Base-by-base conservation (phyloP, 2,797 vertebrate species). In the Bryconaethiops microstoma region DNA sequence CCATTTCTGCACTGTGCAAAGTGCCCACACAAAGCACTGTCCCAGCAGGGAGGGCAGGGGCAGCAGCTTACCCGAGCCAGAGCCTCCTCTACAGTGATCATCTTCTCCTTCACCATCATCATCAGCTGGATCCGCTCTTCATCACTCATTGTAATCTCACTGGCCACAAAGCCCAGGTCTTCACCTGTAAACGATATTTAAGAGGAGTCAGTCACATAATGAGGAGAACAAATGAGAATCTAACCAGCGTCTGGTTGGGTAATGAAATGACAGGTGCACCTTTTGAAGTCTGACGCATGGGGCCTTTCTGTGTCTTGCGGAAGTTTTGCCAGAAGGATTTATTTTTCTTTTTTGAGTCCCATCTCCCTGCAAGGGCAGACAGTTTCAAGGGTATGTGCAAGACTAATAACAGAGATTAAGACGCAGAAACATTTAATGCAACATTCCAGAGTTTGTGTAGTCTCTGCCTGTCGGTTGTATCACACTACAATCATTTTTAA, bases 31-130 rank as follows among this genome's bases (percentile, higher is more conserved):
- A 39, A 45, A 45, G 19, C 4, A 23, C n/a, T 48, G 23, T 52
- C 48, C 6, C 17, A 25, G 16, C 6, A 59, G 23, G 59, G 29
- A 76, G 1, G 1, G 23, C 40, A 74, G 59, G n/a, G 65, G 42
- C 17, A 40, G 35, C 21, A 52, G 86, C 95, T 86, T 95, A 99
- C 98, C 97, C 97, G 94, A 55, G 97, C 98, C 19, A 99, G 95
- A 0, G 98, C 98, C 90, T 99, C 98, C 83, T 99, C 98, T 6
- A 99, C 97, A 0, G 97, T 99, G 88, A 99, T 99, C 97, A 99
- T 99, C 94, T 98, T 99, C 86, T 99, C 97, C 81, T 99, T 99
- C 84, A 99, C 98, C 98, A 99, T 99, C 98, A 98, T 98, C 98
- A 99, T 99, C 21, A 99, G 94, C 86, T 99, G 97, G 87, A 99